These are phyloP conservation scores for Tamias sibiricus DNA, from an alignment of 2,113 vertebrate genomes.

Conservation along the genomic window DNA sequence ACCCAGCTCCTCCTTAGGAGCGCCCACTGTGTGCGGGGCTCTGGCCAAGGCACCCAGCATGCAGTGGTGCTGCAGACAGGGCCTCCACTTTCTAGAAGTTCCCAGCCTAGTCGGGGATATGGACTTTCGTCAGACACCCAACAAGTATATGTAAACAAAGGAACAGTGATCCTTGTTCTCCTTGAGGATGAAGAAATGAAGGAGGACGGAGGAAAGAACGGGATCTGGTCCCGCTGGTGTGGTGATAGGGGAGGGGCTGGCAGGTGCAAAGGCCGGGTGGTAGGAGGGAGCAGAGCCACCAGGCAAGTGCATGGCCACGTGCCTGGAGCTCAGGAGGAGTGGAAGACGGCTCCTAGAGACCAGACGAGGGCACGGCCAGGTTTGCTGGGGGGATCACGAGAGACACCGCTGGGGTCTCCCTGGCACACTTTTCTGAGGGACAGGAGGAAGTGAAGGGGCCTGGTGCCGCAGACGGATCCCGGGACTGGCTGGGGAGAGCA, in stretches of 20 bases:
- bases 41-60: not conserved
- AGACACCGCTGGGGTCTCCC: not conserved
- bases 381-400: not conserved
- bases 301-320: accelerated
- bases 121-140: not conserved
- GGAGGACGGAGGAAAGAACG: not conserved
- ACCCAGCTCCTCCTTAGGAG: not conserved
- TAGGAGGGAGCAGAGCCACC: not conserved
- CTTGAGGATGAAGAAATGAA: not conserved
- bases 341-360: not conserved
- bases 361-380: not conserved
- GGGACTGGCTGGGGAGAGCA: too few relatives aligned
- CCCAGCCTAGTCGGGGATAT: accelerated
- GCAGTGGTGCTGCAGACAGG: too few relatives aligned
- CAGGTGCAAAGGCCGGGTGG: not conserved
- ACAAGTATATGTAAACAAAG: not conserved
- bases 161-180: not conserved
- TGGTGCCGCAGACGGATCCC: accelerated
- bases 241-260: not conserved
- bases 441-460: not conserved
- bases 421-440: not conserved
- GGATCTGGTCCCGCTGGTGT: not conserved
- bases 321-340: not conserved
- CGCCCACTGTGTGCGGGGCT: not conserved
- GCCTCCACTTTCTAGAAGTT: not conserved